Base-by-base conservation (phyloP, 2,888 invertebrate species). In the Drosophila flavopinicola region DNA sequence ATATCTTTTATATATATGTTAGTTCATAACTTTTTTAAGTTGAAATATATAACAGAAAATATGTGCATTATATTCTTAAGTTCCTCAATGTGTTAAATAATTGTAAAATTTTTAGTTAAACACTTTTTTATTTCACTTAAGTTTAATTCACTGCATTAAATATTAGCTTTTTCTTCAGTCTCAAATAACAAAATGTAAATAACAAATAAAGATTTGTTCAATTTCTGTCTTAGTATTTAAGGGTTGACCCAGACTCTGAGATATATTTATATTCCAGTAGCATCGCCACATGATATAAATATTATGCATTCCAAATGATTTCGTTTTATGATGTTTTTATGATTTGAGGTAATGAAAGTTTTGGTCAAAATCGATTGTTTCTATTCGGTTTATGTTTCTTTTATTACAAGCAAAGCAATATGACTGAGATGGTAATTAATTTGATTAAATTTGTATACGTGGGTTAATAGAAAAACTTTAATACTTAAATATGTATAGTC, bases 271-370 rank as follows among this genome's bases (percentile, higher is more conserved):
- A 56, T 56, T 30, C 32, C 0, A 13, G 1, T 1, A 27, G 41
- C 57, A 41, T 58, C 10, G 10, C n/a, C n/a, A 1, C 5, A 3
- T 23, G 6, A 25, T 15, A 33, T 20, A 33, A 2, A 39, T 27
- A 24, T 32, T 24, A 6, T 33, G 6, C 5, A 33, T 17, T 6
- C 15, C 15, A 17, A 38, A 39, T 57, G 30, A 24, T 23, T n/a
- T 25, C 9, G 17, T 42, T 49, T 39, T 47, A 47, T 45, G 10
- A 13, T 20, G 24, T 49, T 49, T 49, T 39, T 39, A 39, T 39
- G 27, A 39, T 39, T 29, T 39, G 10, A 3, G 15, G 29, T 29
- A 27, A 29, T 44, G 29, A 27, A 17, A n/a, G 42, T 15, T 42
- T 17, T 10, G 11, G 11, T 41, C 29, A 29, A 20, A 29, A 15